A percentile compares a stretch with the other conserved stretches of the same genome.
Conservation (phyloP, 1,140 invertebrate genomes). For the Sitophilus oryzae region DNA sequence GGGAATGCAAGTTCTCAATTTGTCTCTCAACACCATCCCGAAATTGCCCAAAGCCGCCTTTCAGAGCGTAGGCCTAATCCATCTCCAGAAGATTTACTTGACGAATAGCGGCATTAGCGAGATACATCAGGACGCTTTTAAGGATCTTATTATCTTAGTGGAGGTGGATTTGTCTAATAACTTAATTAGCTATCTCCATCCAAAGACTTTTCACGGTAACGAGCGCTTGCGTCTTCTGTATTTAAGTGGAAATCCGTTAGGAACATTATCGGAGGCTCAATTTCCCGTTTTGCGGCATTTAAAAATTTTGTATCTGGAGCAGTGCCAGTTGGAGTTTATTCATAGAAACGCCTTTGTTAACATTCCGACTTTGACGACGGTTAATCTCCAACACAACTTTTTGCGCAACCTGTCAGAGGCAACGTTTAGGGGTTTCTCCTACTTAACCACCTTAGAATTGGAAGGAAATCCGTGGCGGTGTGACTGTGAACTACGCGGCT, state of each 20-base stretch:
- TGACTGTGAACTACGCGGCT: constrained; percentile 75
- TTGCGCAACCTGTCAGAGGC: constrained; percentile 59
- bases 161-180: constrained; percentile 81
- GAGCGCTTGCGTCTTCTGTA: constrained; percentile 63
- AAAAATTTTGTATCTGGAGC: constrained; percentile 65
- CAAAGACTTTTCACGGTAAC: constrained; percentile 69
- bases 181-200: constrained; percentile 58
- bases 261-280: constrained; percentile 54
- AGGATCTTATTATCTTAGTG: constrained; percentile 77
- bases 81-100: constrained; percentile 77
- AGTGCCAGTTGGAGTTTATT: constrained; percentile 66
- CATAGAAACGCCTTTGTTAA: constrained; percentile 65
- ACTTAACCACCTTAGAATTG: constrained; percentile 69
- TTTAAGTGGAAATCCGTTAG: constrained; percentile 66
- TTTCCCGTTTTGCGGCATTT: constrained; percentile 68
- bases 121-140: constrained; percentile 76
- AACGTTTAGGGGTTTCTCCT: constrained; percentile 58
- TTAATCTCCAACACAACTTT: constrained; percentile 65
- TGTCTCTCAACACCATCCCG: constrained; percentile 72
- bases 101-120: constrained; percentile 65
- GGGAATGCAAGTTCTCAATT: constrained; percentile 79
- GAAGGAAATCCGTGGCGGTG: constrained; percentile 87
- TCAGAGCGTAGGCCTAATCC: constrained; percentile 68
- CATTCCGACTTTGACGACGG: constrained; percentile 59
- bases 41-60: constrained; percentile 75